Base-by-base conservation (phyloP, 1,140 invertebrate species). In the Drosophila kurseongensis region DNA sequence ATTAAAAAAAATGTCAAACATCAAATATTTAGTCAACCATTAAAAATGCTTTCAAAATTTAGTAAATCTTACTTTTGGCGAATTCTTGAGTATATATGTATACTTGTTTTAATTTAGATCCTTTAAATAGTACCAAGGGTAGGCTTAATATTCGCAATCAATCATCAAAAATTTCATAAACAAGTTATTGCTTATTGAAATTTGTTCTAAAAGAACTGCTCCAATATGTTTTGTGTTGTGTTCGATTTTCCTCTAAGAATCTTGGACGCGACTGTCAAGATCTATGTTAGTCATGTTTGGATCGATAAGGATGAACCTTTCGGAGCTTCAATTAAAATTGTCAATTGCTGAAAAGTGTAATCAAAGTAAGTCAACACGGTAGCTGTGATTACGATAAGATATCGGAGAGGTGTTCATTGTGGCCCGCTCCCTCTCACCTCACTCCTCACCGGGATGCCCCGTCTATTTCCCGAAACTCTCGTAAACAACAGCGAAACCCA, bases 331-430 rank as follows among this genome's bases (percentile, higher is more conserved):
- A 86, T 78, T 68, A 61, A 82, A 76, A 72, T 68, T 66, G 51
- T 82, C 71, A 81, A 85, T 68, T 68, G 56, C 45, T 73, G n/a
- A 59, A 73, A 71, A 57, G 59, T 56, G 44, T 62, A 77, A 60
- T 69, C 44, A 69, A 52, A 77, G 54, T 72, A 72, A 73, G 67
- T 55, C 66, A 77, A 78, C 57, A 59, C 58, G 42, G 55, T 76
- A 78, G 60, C 45, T 50, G 23, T 58, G 32, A 57, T 40, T 50
- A 44, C 36, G 74, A 77, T 77, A 77, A 77, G 75, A 77, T 77
- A 77, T n/a, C 29, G 35, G 14, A 42, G 50, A 52, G 45, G 35
- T 44, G 56, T 29, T 13, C 51, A 65, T 7, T 10, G 32, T 29
- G 18, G 36, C 10, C 35, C 40, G 41, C 36, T 35, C 41, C 23